These are phyloP conservation scores for Cryptophagus acutangulus DNA, from an alignment of 2,888 invertebrate genomes.

Conservation along the genomic window DNA sequence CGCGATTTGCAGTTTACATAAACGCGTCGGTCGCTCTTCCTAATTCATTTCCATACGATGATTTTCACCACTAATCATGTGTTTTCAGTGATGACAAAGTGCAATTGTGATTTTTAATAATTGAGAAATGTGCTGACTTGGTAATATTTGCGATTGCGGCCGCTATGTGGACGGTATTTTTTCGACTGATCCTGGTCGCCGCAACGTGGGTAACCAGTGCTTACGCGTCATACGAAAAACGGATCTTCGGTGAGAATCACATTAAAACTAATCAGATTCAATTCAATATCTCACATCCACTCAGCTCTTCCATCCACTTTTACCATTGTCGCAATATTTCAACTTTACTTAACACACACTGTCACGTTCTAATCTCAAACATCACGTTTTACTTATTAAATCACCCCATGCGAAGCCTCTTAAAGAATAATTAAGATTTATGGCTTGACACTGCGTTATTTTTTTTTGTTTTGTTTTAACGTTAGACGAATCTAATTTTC, in stretches of 20 bases:
- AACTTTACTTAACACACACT: no score
- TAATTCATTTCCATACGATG: no score
- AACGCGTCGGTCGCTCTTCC: no score
- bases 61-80: not conserved
- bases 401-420: slow-evolving; percentile 5
- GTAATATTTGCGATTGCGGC: slow-evolving; percentile 20
- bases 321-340: no score
- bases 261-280: no score
- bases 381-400: slow-evolving; percentile 1
- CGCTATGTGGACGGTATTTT: slow-evolving; percentile 30
- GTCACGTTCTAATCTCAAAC: no score
- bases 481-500: slow-evolving; percentile 4
- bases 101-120: not conserved
- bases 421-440: slow-evolving; percentile 29
- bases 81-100: not conserved
- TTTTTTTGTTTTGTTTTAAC: slow-evolving; percentile 7
- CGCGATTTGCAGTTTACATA: slow-evolving; percentile 26
- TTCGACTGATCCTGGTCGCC: slow-evolving; percentile 21
- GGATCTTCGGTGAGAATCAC: slow-evolving; percentile 40
- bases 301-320: no score
- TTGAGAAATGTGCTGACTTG: slow-evolving; percentile 18
- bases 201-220: slow-evolving; percentile 27
- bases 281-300: no score
- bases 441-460: slow-evolving; percentile 25
- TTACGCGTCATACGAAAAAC: slow-evolving; percentile 34